Evolutionary conservation across 2,888 invertebrate species (phyloP), one percentile per base, ranked within the genome.

Genomic region (Torymus tubicola): DNA sequence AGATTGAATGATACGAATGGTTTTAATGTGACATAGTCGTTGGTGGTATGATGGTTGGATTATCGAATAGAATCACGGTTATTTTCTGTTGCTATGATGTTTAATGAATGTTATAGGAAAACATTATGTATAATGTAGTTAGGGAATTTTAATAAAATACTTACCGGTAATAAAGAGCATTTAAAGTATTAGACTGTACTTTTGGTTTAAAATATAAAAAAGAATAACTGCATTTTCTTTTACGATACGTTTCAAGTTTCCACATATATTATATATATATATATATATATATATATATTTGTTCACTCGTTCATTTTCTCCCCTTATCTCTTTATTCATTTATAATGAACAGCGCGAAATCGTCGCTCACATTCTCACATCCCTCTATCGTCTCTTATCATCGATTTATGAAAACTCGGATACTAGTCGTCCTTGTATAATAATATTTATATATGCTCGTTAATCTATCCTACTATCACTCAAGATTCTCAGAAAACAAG

Each of bases 351-450:
- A 58, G 71, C 53, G 42, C 18, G 24, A 5, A 31, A 64, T 75
- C 55, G 18, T 74, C 61, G 67, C 67, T 72, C 67, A 76, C 68
- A 65, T 68, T 74, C 58, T 70, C 11, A 2, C 58, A 74, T 60
- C 70, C 50, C 69, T 69, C 52, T 61, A 74, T 81, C 74, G 70
- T 72, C 60, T 68, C 16, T 75, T 21, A 71, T 78, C 52, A 70
- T 78, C 55, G n/a, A 69, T 82, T 73, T 75, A 64, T 58, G 58
- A 71, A 82, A 80, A 73, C 69, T 78, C 68, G 76, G 78, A 80
- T 82, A 82, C 82, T 82, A 82, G 82, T 82, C 82, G 82, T 80
- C 78, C 80, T 78, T 82, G 75, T 82, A 82, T 68, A 78, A 72
- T 80, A 80, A 80, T 82, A 80, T 82, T 78, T 78, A 82, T 80